A percentile compares a stretch with the other conserved stretches of the same genome.
Conservation (phyloP, 2,113 vertebrate genomes). For the Caretta caretta region DNA sequence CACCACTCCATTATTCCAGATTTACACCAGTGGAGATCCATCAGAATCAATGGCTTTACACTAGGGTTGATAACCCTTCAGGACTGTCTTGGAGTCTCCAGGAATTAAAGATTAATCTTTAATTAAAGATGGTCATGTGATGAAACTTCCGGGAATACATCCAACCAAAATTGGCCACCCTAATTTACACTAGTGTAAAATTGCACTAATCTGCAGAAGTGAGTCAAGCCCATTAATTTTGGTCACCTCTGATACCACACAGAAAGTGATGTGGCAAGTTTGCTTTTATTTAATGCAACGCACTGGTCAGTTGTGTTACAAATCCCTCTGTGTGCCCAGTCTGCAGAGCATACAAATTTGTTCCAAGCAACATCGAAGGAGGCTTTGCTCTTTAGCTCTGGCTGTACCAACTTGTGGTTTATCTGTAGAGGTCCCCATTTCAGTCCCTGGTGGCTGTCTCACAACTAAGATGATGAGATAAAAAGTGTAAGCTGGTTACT, state of each 20-base stretch:
- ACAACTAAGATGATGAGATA: not conserved
- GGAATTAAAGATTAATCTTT: not conserved
- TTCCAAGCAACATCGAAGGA: conserved; percentile 1
- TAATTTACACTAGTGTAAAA: not conserved
- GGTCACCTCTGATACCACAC: conserved; percentile 62
- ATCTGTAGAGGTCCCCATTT: not conserved
- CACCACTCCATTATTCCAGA: conserved; percentile 61
- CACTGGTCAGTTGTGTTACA: conserved; percentile 42
- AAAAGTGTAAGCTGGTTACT: not conserved
- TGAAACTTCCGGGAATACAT: not conserved
- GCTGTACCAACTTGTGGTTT: not conserved
- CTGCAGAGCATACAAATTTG: not conserved
- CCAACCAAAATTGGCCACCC: not conserved
- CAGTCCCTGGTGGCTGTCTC: not conserved
- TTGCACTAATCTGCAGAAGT: conserved; percentile 52
- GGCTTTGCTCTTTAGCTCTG: not conserved
- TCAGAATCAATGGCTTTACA: conserved; percentile 73
- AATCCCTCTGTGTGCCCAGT: not conserved
- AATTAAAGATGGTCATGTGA: not conserved
- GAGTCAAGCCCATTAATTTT: conserved; percentile 71
- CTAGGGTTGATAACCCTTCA: conserved; percentile 9
- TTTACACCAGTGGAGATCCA: conserved; percentile 68
- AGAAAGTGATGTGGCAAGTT: conserved; percentile 58
- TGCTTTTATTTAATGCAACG: conserved; percentile 65
- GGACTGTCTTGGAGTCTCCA: not conserved